A percentile compares a stretch with the other conserved stretches of the same genome.
These are phyloP conservation scores for Myotis brandtii DNA, from an alignment of 2,113 vertebrate species.

Conservation along the genomic window DNA sequence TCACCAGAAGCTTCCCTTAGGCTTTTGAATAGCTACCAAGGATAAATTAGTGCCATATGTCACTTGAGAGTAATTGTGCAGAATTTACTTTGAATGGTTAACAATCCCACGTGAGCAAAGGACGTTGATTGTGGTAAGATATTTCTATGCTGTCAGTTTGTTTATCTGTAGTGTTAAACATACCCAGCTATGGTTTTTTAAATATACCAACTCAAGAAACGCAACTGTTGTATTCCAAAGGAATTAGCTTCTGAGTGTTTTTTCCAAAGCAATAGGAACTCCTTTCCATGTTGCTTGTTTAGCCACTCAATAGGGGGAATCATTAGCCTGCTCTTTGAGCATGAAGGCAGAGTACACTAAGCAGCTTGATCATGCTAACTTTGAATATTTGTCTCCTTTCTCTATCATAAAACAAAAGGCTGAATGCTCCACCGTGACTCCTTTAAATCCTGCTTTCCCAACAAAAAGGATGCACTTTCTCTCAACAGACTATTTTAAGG, in stretches of 20 bases:
- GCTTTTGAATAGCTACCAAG: neutral
- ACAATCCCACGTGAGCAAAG: slow-evolving; percentile 22
- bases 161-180: slow-evolving; percentile 12
- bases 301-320: neutral
- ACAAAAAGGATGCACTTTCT: neutral
- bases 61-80: neutral
- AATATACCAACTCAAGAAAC: slow-evolving; percentile 19
- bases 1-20: neutral
- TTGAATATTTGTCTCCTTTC: slow-evolving; percentile 42
- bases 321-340: neutral
- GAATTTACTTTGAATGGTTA: slow-evolving; percentile 38
- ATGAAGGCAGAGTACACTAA: slow-evolving; percentile 7
- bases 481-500: slow-evolving; percentile 37
- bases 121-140: neutral
- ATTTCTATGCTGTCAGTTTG: slow-evolving; percentile 24
- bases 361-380: neutral
- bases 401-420: neutral
- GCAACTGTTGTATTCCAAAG: neutral
- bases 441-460: slow-evolving; percentile 19
- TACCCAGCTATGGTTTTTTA: neutral
- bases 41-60: neutral
- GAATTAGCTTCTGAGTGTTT: neutral
- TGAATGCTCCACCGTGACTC: neutral
- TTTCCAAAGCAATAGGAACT: neutral
- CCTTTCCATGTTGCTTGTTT: slow-evolving; percentile 33